Evolutionary conservation across 2,113 vertebrate species (phyloP).

Genomic region (Nycticryphes semicollaris): DNA sequence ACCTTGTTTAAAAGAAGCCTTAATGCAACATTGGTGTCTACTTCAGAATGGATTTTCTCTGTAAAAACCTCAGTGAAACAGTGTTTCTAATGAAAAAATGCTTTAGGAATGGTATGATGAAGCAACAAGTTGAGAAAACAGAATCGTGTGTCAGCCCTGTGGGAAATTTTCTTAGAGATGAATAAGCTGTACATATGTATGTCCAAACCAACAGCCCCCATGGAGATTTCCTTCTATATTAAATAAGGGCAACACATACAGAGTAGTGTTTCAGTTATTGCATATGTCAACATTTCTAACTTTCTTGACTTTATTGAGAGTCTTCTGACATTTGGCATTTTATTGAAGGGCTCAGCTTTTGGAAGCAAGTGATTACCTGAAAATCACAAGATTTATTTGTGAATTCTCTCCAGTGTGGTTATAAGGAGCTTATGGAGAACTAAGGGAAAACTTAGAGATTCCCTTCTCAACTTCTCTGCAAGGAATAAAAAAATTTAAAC

Average conservation of each 20-base stretch:
- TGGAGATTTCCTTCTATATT: conserved; percentile 50
- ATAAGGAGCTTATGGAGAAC: conserved; percentile 20
- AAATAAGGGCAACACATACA: conserved; percentile 43
- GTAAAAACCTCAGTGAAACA: neutral
- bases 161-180: conserved; percentile 43
- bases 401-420: conserved; percentile 33
- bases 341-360: conserved; percentile 54
- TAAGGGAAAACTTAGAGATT: neutral
- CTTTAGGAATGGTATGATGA: neutral
- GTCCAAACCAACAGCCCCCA: conserved; percentile 45
- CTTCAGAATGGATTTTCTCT: neutral
- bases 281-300: conserved; percentile 63
- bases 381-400: conserved; percentile 58
- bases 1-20: neutral
- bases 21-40: neutral
- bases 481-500: conserved; percentile 27
- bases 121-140: conserved; percentile 27
- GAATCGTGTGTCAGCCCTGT: neutral
- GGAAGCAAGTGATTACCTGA: conserved; percentile 40
- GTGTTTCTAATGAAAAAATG: conserved; percentile 6
- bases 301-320: conserved; percentile 60
- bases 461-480: conserved; percentile 1
- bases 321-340: conserved; percentile 63
- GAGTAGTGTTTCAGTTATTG: conserved; percentile 36
- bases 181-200: conserved; percentile 58